A percentile compares a stretch with the other conserved stretches of the same genome.
phyloP scores from a whole-genome alignment of 2,113 vertebrate genomes.

The Boleophthalmus pectinirostris region DNA sequence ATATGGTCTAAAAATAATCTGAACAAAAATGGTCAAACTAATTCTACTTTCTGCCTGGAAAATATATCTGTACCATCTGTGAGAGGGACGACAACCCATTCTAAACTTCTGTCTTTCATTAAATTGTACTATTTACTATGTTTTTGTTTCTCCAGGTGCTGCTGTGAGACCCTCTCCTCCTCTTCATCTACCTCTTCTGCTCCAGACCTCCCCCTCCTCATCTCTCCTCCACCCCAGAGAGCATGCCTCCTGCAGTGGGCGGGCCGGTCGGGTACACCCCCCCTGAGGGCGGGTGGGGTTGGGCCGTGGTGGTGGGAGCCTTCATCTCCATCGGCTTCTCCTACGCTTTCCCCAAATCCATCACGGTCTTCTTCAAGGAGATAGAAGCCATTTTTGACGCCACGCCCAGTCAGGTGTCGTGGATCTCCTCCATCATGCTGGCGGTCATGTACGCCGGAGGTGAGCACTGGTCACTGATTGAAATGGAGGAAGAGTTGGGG shows the following conservation, averaged over 20 bases:
- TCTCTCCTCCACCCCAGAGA: constrained; percentile 12
- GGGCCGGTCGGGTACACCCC: constrained; percentile 88
- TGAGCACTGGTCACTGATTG: constrained; percentile 62
- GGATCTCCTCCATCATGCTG: constrained; percentile 98
- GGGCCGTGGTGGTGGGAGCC: constrained; percentile 90
- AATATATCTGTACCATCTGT: too few relatives aligned
- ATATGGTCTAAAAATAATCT: too few relatives aligned
- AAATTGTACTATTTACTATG: neutral
- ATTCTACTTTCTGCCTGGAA: too few relatives aligned
- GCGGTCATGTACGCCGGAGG: constrained; percentile 91
- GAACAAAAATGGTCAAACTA: too few relatives aligned
- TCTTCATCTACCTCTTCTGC: neutral
- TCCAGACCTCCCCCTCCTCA: neutral
- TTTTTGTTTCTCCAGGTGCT: constrained; percentile 19
- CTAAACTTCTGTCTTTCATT: neutral
- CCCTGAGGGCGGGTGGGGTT: constrained; percentile 97
- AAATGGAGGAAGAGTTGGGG: too few relatives aligned
- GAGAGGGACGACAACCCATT: too few relatives aligned
- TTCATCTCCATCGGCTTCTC: constrained; percentile 98
- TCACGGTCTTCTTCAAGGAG: constrained; percentile 98
- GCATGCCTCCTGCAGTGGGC: constrained; percentile 86
- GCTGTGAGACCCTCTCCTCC: neutral
- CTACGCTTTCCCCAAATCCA: constrained; percentile 96
- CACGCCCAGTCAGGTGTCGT: constrained; percentile 91
- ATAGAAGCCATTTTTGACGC: constrained; percentile 90